Evolutionary conservation across 1,140 invertebrate genomes (phyloP), one percentile per base, ranked within the genome.

Genomic region (Papilio polyxenes): DNA sequence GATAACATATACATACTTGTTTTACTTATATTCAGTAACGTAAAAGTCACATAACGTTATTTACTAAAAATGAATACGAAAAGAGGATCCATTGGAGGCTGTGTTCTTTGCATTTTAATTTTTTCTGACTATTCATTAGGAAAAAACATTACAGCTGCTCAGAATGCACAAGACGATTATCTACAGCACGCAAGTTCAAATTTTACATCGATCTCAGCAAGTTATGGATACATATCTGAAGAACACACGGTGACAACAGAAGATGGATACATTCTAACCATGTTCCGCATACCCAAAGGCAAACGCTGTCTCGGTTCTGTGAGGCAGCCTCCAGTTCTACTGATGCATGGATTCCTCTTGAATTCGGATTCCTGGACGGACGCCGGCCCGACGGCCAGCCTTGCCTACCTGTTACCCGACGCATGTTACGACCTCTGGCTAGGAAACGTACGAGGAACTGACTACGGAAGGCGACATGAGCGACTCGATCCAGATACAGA

Each of bases 341-440:
- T 94, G 0, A 87, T 90, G 89, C 97, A 98, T 86, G 97, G 97
- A 13, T 88, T 98, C 0, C 89, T 97, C 0, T 95, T 95, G 8
- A 96, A 95, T 83, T 96, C 97, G 0, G 95, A 96, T 1, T 95
- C 96, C 85, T 98, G 96, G 95, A 85, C 97, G 10, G 90, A 97
- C 5, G 92, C 95, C 59, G 96, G 96, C 37, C 96, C 96, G 9
- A 90, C 95, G 20, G 96, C 96, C 84, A 95, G 95, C 3, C 87
- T 97, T 9, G 97, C 96, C 86, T 90, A 95, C 82, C 90, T 96
- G 23, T 90, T 97, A 77, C 95, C 96, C 3, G 97, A 98, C 87
- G 95, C 95, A 1, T 97, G 97, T 3, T 97, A 96, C 83, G 97
- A 98, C 91, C 96, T 98, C n/a, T 97, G 97, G 97, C 86, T 97